A percentile compares a stretch with the other conserved stretches of the same genome.
These are phyloP conservation scores for Choristoneura rosaceana DNA, from an alignment of 2,888 invertebrate genomes.

Conservation along the genomic window DNA sequence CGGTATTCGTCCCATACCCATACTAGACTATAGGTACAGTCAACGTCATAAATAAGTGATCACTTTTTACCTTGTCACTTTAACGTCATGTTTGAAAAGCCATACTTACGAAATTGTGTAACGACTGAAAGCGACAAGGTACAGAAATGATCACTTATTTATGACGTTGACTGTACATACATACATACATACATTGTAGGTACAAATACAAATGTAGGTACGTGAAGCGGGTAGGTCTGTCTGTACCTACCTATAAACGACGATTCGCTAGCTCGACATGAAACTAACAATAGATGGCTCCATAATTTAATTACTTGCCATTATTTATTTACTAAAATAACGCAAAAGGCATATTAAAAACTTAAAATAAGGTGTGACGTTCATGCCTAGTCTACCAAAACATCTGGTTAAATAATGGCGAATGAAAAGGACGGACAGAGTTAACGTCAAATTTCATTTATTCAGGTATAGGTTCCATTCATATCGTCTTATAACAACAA, in stretches of 20 bases:
- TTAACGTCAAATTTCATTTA: conserved; percentile 31
- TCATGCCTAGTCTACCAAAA: neutral
- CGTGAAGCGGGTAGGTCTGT: neutral
- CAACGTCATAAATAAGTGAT: no score
- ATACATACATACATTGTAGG: no score
- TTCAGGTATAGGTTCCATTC: conserved; percentile 14
- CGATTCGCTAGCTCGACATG: neutral
- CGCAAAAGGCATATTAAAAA: neutral
- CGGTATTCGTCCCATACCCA: no score
- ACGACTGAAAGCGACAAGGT: no score
- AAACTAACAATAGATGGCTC: neutral
- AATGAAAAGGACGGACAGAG: conserved; percentile 14
- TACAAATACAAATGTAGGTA: neutral
- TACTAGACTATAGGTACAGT: no score
- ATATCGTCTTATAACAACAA: conserved; percentile 14
- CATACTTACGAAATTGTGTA: no score
- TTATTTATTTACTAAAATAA: conserved; percentile 4
- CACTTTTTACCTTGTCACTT: no score
- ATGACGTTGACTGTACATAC: no score
- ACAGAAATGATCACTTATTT: no score
- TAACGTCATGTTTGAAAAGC: no score
- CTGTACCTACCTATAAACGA: neutral
- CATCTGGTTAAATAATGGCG: conserved; percentile 17
- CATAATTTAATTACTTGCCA: neutral
- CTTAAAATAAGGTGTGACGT: conserved; percentile 4